phyloP scores from a whole-genome alignment of 2,888 invertebrate species.

The Troilus luridus region DNA sequence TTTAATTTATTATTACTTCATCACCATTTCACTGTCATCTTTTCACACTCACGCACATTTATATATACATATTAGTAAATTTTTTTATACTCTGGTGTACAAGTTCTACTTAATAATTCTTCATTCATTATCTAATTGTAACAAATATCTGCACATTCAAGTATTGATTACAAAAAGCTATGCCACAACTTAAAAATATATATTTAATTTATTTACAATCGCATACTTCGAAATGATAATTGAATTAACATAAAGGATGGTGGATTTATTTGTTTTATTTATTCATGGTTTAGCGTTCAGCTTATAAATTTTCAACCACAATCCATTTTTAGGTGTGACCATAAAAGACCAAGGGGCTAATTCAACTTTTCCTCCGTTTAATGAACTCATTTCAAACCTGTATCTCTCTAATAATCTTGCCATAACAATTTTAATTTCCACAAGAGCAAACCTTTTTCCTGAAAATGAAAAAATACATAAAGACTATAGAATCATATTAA shows the following conservation, averaged over 20 bases:
- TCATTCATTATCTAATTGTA: background rate
- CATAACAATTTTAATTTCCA: conserved; percentile 57
- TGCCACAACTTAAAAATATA: background rate
- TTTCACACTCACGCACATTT: too few species aligned
- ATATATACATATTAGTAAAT: too few species aligned
- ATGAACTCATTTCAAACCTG: background rate
- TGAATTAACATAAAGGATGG: background rate
- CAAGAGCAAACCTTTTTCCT: conserved; percentile 60
- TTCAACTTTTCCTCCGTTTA: background rate
- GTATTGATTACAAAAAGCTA: background rate
- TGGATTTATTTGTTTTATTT: background rate
- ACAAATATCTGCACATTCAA: background rate
- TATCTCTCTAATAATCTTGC: conserved; percentile 53
- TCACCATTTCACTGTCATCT: too few species aligned
- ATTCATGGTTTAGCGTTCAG: background rate
- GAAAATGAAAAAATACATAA: background rate
- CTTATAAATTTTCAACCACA: conserved; percentile 27
- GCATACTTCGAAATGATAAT: background rate
- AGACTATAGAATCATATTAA: background rate
- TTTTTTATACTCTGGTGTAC: too few species aligned
- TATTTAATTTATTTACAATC: background rate
- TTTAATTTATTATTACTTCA: too few species aligned
- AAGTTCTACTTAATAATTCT: background rate
- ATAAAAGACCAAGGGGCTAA: conserved; percentile 47
- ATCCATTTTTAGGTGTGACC: conserved; percentile 30